Evolutionary conservation across 2,113 vertebrate genomes (phyloP).

Genomic region (Zosterops hypoxanthus): DNA sequence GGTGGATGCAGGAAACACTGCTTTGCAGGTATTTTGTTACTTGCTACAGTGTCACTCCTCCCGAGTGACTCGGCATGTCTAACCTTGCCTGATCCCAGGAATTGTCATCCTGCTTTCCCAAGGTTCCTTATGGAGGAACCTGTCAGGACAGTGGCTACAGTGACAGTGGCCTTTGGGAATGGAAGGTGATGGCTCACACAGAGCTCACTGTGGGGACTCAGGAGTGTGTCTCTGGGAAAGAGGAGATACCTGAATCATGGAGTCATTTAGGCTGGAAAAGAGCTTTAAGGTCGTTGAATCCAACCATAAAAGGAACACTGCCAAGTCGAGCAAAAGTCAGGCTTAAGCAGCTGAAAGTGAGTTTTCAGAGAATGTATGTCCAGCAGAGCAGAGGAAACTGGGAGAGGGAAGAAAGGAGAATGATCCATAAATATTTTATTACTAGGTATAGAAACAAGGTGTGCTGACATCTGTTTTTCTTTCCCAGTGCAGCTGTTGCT

Average conservation of each 20-base stretch:
- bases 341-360: neutral
- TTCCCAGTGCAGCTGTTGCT: conserved; percentile 9
- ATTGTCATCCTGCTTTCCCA: neutral
- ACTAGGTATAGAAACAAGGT: conserved; percentile 2
- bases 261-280: neutral
- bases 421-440: conserved; percentile 23
- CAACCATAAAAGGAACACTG: fast-evolving
- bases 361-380: neutral
- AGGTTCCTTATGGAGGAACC: neutral
- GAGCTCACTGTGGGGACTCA: neutral
- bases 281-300: neutral
- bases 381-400: neutral
- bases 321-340: neutral
- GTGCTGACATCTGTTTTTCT: conserved; percentile 43
- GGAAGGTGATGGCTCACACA: neutral
- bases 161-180: neutral
- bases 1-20: neutral
- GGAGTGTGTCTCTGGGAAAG: neutral
- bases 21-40: neutral
- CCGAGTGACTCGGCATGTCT: fast-evolving
- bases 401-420: neutral
- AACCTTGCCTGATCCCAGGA: neutral
- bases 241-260: neutral
- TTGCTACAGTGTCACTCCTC: neutral
- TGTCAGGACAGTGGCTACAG: neutral